Percentiles rank a stretch among this genome's conserved stretches.
These are phyloP conservation scores for Dromococcyx pavoninus DNA, from an alignment of 2,797 vertebrate species.

Conservation along the genomic window DNA sequence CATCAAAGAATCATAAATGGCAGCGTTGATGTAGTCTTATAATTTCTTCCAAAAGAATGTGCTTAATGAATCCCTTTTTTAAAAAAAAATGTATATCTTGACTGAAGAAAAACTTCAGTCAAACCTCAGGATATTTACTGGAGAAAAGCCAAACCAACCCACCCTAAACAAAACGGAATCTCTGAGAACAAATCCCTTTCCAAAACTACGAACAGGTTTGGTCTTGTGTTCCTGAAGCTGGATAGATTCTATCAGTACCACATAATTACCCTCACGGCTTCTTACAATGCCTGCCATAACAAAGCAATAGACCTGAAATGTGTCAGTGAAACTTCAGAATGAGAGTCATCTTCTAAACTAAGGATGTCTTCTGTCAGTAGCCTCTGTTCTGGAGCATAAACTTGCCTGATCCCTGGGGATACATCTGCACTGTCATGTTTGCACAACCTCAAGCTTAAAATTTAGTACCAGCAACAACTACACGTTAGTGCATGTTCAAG, in stretches of 20 bases:
- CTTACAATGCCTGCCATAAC: neutral
- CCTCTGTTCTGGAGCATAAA: neutral
- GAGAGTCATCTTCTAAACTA: neutral
- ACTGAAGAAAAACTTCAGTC: neutral
- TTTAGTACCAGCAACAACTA: neutral
- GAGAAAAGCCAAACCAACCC: slow-evolving; percentile 33
- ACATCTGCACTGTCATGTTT: neutral
- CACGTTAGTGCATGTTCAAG: neutral
- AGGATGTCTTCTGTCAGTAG: neutral
- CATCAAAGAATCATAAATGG: neutral
- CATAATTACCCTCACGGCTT: neutral
- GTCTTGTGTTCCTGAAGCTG: slow-evolving; percentile 13
- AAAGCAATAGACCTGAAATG: neutral
- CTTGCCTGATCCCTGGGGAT: neutral
- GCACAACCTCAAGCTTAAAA: neutral
- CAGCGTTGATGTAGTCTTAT: neutral
- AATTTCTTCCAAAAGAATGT: slow-evolving; percentile 28
- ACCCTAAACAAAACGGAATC: slow-evolving; percentile 31
- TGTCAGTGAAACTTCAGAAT: neutral
- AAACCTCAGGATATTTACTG: slow-evolving; percentile 25
- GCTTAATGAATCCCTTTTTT: neutral
- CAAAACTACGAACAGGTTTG: slow-evolving; percentile 31
- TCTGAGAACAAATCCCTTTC: neutral
- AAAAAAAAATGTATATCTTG: neutral
- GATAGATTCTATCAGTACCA: slow-evolving; percentile 42